These are phyloP conservation scores for Sceliomorpha sp. DNA, from an alignment of 2,888 invertebrate genomes.

Conservation along the genomic window DNA sequence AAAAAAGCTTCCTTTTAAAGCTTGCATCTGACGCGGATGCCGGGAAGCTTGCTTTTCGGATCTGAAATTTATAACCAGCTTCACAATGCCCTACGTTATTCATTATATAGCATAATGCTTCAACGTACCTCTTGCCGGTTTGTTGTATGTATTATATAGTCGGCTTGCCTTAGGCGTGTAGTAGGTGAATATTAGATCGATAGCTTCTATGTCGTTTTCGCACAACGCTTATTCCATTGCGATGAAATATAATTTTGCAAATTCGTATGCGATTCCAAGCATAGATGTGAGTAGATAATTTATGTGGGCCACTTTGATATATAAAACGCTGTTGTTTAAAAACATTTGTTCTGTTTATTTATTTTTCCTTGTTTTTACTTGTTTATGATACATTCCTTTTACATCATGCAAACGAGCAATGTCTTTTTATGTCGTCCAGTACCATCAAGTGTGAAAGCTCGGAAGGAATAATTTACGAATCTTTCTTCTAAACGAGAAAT, in stretches of 20 bases:
- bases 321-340: too few relatives aligned
- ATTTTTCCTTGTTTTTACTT: too few relatives aligned
- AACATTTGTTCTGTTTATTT: too few relatives aligned
- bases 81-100: constrained; percentile 37
- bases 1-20: constrained; percentile 24
- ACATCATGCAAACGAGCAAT: too few relatives aligned
- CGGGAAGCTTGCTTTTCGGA: constrained; percentile 40
- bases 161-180: constrained; percentile 30
- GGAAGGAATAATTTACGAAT: too few relatives aligned
- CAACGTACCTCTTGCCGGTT: constrained; percentile 41
- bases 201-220: constrained; percentile 31
- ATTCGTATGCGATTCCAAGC: too few relatives aligned
- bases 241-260: constrained; percentile 7
- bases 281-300: too few relatives aligned
- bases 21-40: constrained; percentile 25
- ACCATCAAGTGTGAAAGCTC: too few relatives aligned
- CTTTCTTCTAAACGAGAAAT: too few relatives aligned
- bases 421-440: too few relatives aligned
- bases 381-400: too few relatives aligned
- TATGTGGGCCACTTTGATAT: too few relatives aligned
- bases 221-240: constrained; percentile 12
- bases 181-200: constrained; percentile 42
- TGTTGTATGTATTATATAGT: constrained; percentile 37
- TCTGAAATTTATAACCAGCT: constrained; percentile 40
- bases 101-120: constrained; percentile 39